Evolutionary conservation across 2,113 vertebrate species (phyloP), one percentile per base, ranked within the genome.

Genomic region (Maccullochella peelii): DNA sequence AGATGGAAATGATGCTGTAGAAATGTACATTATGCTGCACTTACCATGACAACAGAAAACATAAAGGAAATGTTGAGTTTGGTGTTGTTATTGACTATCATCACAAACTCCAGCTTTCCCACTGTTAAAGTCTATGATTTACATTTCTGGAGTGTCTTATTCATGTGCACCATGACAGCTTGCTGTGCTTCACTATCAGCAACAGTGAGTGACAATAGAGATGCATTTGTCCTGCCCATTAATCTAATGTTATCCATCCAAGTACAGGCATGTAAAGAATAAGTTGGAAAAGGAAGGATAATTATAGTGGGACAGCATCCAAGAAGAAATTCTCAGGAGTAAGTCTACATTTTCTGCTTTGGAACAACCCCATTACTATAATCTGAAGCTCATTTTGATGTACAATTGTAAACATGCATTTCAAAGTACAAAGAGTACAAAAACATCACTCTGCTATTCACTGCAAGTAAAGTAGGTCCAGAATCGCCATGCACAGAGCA

Each of bases 391-490:
- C 67, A 50, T 62, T 52, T 52, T 79, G 52, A 81, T 61, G 42
- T 58, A 63, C 40, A 71, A 73, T 7, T 54, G 38, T 59, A 77
- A 82, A 88, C 2, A 78, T 49, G 44, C 8, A 59, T 68, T 63
- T 78, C 55, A 82, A 52, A 87, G 62, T 36, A 79, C n/a, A 86
- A 71, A 80, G 55, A 71, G n/a, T 23, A 72, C 6, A 74, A 87
- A 79, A 67, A 58, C 42, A 80, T 59, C 49, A 33, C 55, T 63
- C 1, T 5, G 63, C n/a, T 33, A 55, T 74, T 73, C 54, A 5
- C 18, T 7, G 79, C 23, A 55, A 73, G 15, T 82, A 36, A 86
- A 80, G 74, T 55, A 49, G 50, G 44, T 76, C 67, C 80, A 86
- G 50, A 81, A 86, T 25, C 16, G 9, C 10, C 55, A 55, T 11